Base-by-base conservation (phyloP, 2,888 invertebrate species). In the Halocaridina rubra region DNA sequence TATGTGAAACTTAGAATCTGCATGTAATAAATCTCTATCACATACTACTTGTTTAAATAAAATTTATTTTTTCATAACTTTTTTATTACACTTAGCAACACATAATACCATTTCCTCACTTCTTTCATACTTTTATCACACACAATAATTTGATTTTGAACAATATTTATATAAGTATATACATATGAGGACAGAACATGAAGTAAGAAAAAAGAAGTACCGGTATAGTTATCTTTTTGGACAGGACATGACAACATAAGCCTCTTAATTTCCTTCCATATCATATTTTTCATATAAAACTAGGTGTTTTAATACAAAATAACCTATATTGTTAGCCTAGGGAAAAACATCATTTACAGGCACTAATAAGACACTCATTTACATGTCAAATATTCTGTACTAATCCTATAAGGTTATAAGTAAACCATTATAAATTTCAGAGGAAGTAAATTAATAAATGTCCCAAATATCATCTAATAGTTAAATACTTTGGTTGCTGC, bases 71-170 rank as follows among this genome's bases (percentile, higher is more conserved):
- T n/a, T n/a, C n/a, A n/a, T n/a, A n/a, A n/a, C n/a, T n/a, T n/a
- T n/a, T n/a, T n/a, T n/a, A n/a, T 82, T 82, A 82, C 76, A 67
- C 59, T 72, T 80, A 76, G 57, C 32, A 76, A 82, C 71, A 82
- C 75, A n/a, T n/a, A 75, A 67, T 67, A 75, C 77, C 76, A 57
- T 77, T 81, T 82, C 76, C 71, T 32, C 32, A 76, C 81, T 69
- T 82, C 67, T 69, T 33, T 39, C 53, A 71, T 57, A 57, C 29
- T 46, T 76, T 76, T 74, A 61, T 72, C 72, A 67, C 29, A 78
- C 79, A 80, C 67, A 79, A 82, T 82, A 82, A 82, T 82, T 82
- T 82, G 69, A 76, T 82, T n/a, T 82, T 82, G 64, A 82, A 82
- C 80, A 82, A 77, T 82, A 82, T 82, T 69, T 82, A 82, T 82